Evolutionary conservation across 1,140 invertebrate genomes (phyloP), one percentile per base, ranked within the genome.

Genomic region (Bactericera cockerelli): DNA sequence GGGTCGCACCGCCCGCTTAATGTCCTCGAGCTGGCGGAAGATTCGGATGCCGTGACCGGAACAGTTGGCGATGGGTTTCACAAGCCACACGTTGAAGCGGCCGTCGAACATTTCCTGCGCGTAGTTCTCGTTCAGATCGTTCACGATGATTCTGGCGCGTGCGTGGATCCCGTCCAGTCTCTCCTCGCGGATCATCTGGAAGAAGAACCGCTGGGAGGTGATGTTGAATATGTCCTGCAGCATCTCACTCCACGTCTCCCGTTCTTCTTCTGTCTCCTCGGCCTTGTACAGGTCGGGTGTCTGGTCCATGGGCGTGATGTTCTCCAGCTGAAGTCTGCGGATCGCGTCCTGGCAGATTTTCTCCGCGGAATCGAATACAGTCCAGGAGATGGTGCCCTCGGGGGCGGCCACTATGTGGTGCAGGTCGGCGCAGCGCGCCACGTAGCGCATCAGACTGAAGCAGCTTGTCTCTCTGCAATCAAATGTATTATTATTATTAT

Each of bases 41-140:
- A 49, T 22, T n/a, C 42, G 4, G 6, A 49, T 49, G 4, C 42
- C 42, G 19, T 49, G n/a, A 10, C 42, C 42, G n/a, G 42, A 49
- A 49, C 42, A 49, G 22, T 49, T 49, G n/a, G 42, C 42, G 4
- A 49, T 16, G n/a, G 42, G 42, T 49, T 49, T 49, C 3, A 49
- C 3, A 6, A 49, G 8, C 42, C 42, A 49, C 42, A 49, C 22
- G 19, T 49, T 49, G 42, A 10, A n/a, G 6, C 8, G 6, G n/a
- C 42, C 42, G 19, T 49, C 42, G 19, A 6, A 49, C 22, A 19
- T 49, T n/a, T 49, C 42, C 22, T 49, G 42, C 8, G 4, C 8
- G 22, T 49, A 10, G n/a, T 19, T 10, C 8, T 19, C 22, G 4
- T 49, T n/a, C 4, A 16, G 3, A 22, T 8, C n/a, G 4, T 49